These are phyloP conservation scores for Lysandra bellargus DNA, from an alignment of 2,888 invertebrate genomes.

Conservation along the genomic window DNA sequence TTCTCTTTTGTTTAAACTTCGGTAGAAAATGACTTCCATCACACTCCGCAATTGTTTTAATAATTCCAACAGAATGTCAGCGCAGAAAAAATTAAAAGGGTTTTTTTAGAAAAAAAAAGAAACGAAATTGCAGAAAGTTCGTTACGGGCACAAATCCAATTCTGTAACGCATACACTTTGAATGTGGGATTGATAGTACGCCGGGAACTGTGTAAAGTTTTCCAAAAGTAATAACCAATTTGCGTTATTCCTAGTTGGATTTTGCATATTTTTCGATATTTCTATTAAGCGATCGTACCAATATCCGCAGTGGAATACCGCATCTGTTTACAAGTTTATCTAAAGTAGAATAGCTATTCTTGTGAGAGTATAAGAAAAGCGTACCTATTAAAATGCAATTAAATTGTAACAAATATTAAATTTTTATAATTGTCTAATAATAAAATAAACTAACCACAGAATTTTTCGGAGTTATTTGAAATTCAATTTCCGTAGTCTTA, in stretches of 20 bases:
- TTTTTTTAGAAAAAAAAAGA: slow-evolving; percentile 16
- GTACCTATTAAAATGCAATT: too few species aligned
- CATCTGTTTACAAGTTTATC: not conserved
- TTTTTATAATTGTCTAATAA: too few species aligned
- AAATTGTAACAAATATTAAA: too few species aligned
- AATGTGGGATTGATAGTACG: slow-evolving; percentile 29
- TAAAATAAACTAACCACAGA: slow-evolving; percentile 52
- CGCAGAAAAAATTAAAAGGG: slow-evolving; percentile 6
- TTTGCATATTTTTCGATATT: slow-evolving; percentile 19
- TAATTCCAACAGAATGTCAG: not conserved
- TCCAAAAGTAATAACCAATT: slow-evolving; percentile 25
- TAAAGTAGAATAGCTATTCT: too few species aligned
- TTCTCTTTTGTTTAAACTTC: too few species aligned
- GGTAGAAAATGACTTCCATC: too few species aligned
- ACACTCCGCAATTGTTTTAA: not conserved
- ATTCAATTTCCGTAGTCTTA: slow-evolving; percentile 65
- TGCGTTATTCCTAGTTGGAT: slow-evolving; percentile 14
- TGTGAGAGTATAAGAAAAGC: too few species aligned
- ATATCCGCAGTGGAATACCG: not conserved
- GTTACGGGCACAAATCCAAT: slow-evolving; percentile 31
- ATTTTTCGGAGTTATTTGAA: slow-evolving; percentile 69
- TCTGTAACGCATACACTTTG: slow-evolving; percentile 29
- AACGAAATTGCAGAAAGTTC: slow-evolving; percentile 28
- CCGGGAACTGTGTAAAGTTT: slow-evolving; percentile 17
- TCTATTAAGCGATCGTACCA: slow-evolving; percentile 1